These are phyloP conservation scores for Stylophora pistillata DNA, from an alignment of 64 coral and sea anemone species.

Conservation along the genomic window DNA sequence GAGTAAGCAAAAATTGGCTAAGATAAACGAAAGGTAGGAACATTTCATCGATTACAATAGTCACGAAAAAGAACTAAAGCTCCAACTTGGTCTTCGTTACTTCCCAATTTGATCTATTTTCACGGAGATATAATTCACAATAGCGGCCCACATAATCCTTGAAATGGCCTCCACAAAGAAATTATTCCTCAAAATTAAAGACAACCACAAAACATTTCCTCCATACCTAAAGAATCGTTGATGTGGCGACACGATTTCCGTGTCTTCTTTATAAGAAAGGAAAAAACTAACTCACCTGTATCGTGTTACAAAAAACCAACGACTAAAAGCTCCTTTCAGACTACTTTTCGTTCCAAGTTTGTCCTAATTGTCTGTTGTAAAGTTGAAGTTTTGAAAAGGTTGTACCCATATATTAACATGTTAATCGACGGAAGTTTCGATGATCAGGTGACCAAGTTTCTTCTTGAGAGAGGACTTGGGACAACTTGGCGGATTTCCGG, in stretches of 20 bases:
- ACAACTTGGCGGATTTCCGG: not conserved
- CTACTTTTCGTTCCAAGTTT: conserved; percentile 32
- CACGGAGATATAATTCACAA: not conserved
- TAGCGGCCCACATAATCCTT: not conserved
- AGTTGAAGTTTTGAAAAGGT: conserved; percentile 31
- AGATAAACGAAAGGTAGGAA: too few species aligned
- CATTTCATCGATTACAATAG: not conserved
- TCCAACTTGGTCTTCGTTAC: not conserved
- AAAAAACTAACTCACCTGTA: conserved; percentile 15
- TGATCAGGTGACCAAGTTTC: conserved; percentile 21
- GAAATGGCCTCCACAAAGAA: conserved; percentile 25
- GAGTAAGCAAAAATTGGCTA: not conserved
- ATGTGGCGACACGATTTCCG: not conserved
- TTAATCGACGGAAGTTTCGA: conserved; percentile 12
- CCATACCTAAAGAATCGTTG: not conserved
- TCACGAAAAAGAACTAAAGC: not conserved
- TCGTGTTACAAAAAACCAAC: not conserved
- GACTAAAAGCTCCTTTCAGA: not conserved
- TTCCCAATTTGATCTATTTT: not conserved
- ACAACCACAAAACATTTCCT: conserved; percentile 44
- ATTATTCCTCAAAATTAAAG: not conserved
- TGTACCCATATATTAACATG: conserved; percentile 9
- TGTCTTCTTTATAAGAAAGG: not conserved
- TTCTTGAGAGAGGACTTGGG: not conserved
- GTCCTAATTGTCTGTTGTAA: not conserved